Evolutionary conservation across 2,113 vertebrate species (phyloP).

Genomic region (Podocnemis expansa): DNA sequence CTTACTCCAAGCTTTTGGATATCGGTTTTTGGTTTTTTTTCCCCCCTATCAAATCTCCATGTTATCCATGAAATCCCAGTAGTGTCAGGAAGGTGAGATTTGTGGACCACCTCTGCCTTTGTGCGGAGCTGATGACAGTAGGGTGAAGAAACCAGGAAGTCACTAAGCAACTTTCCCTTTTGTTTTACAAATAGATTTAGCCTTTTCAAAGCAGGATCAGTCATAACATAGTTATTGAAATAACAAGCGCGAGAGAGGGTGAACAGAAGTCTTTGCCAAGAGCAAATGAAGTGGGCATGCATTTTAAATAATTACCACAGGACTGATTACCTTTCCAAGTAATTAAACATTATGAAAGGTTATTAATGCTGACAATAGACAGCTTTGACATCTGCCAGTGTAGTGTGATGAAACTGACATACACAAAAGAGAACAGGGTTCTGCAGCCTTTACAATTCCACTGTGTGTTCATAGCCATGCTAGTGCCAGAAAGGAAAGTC

Average conservation of each 20-base stretch:
- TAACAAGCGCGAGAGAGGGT: slow-evolving; percentile 41
- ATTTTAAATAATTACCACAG: slow-evolving; percentile 65
- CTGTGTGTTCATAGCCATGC: not conserved
- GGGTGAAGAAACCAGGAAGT: not conserved
- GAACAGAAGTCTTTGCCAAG: slow-evolving; percentile 62
- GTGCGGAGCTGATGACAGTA: not conserved
- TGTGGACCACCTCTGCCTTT: not conserved
- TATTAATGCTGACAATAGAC: slow-evolving; percentile 69
- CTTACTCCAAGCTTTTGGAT: not conserved
- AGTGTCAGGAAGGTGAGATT: not conserved
- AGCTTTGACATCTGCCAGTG: slow-evolving; percentile 68
- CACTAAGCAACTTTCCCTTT: slow-evolving; percentile 18
- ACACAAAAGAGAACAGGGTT: not conserved
- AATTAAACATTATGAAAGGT: slow-evolving; percentile 77
- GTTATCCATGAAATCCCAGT: not conserved
- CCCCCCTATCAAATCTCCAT: accelerated
- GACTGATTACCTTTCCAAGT: slow-evolving; percentile 73
- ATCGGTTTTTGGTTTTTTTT: accelerated
- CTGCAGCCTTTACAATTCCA: not conserved
- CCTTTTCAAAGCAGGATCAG: slow-evolving; percentile 49
- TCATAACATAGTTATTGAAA: slow-evolving; percentile 36
- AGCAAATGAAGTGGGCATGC: slow-evolving; percentile 68
- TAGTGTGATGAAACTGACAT: slow-evolving; percentile 34
- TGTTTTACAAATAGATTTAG: slow-evolving; percentile 29
- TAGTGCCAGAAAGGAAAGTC: not conserved